A percentile compares a stretch with the other conserved stretches of the same genome.
phyloP scores from a whole-genome alignment of 1,140 invertebrate species.

The Apocrypta bakeri region DNA sequence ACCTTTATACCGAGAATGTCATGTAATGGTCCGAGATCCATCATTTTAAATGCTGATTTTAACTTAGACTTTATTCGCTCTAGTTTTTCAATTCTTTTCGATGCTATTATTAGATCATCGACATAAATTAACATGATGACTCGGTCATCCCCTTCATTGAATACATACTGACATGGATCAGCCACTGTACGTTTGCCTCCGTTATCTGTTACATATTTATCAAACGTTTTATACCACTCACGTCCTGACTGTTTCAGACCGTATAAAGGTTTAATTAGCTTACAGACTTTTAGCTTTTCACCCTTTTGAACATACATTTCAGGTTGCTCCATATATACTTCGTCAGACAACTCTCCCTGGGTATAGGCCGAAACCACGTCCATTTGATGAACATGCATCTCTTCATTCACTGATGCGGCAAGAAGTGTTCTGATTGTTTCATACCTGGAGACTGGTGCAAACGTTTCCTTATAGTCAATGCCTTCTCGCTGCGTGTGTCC shows the following conservation, averaged over 20 bases:
- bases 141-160: not conserved
- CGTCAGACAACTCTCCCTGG: conserved; percentile 51
- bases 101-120: not conserved
- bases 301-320: not conserved
- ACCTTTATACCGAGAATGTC: not conserved
- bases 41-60: not conserved
- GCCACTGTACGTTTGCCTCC: not conserved
- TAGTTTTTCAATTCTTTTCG: not conserved
- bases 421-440: too few species aligned
- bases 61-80: not conserved
- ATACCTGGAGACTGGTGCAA: too few species aligned
- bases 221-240: conserved; percentile 35
- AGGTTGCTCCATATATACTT: conserved; percentile 29
- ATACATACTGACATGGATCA: not conserved
- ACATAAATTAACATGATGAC: not conserved
- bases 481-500: too few species aligned
- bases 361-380: conserved; percentile 47
- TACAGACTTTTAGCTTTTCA: not conserved
- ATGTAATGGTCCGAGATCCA: too few species aligned
- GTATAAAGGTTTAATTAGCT: conserved; percentile 40
- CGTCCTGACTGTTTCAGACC: conserved; percentile 30
- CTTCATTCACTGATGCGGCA: not conserved
- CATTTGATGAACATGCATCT: conserved; percentile 41
- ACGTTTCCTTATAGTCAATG: too few species aligned
- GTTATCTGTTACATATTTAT: not conserved